Evolutionary conservation across 2,797 vertebrate species (phyloP).

Genomic region (Ciconia nigra): DNA sequence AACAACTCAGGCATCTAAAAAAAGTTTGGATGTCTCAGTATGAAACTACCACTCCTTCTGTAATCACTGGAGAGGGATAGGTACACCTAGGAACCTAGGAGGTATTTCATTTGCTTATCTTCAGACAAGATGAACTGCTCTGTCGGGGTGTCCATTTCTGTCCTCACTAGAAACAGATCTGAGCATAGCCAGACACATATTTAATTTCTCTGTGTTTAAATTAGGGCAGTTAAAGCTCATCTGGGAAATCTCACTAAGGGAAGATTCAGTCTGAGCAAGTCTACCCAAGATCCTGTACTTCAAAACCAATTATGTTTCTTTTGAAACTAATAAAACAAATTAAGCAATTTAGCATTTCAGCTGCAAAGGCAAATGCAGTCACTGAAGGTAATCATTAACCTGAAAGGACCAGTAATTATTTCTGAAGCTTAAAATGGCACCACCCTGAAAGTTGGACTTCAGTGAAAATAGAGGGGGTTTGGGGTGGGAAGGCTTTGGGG

Average conservation of each 20-base stretch:
- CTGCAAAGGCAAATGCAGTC: background rate
- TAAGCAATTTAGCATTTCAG: background rate
- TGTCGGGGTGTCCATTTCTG: background rate
- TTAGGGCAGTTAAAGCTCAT: background rate
- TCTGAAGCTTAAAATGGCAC: background rate
- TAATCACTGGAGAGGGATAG: background rate
- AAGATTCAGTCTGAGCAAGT: background rate
- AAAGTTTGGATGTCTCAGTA: background rate
- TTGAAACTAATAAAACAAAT: background rate
- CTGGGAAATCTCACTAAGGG: background rate
- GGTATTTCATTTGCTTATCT: background rate
- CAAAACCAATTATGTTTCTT: background rate
- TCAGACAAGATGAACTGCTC: background rate
- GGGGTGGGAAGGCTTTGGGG: background rate
- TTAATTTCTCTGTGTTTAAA: background rate
- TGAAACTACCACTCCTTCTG: background rate
- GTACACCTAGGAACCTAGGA: background rate
- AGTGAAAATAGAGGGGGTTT: background rate
- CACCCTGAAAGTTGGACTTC: background rate
- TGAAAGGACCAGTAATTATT: background rate
- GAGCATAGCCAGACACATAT: background rate
- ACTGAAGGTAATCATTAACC: background rate
- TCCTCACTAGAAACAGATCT: background rate
- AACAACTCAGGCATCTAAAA: background rate
- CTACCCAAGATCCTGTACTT: background rate